These are phyloP conservation scores for Orius laevigatus DNA, from an alignment of 1,140 invertebrate genomes.

Conservation along the genomic window DNA sequence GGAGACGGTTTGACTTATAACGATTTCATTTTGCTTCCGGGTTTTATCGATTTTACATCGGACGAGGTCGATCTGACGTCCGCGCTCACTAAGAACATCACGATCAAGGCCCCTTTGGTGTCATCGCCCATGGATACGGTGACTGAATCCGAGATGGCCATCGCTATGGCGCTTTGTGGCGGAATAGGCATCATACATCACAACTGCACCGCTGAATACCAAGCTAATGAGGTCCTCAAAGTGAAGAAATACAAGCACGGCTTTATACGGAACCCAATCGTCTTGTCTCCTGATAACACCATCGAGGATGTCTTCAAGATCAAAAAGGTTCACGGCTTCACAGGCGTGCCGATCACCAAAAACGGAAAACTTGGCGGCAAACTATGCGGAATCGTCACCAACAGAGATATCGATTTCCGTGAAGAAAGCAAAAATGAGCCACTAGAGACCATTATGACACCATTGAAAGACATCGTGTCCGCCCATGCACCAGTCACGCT, in stretches of 20 bases:
- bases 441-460: slow-evolving; percentile 68
- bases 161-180: slow-evolving; percentile 69
- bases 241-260: slow-evolving; percentile 99
- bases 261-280: slow-evolving; percentile 91
- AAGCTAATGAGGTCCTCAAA: slow-evolving; percentile 92
- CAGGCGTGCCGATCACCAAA: slow-evolving; percentile 89
- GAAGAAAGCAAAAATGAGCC: slow-evolving; percentile 34
- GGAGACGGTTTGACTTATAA: slow-evolving; percentile 75
- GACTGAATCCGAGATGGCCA: slow-evolving; percentile 99
- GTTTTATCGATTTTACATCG: slow-evolving; percentile 81
- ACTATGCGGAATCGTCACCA: slow-evolving; percentile 93
- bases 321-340: slow-evolving; percentile 85
- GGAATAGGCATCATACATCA: slow-evolving; percentile 86
- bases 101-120: slow-evolving; percentile 80
- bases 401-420: slow-evolving; percentile 92
- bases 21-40: slow-evolving; percentile 93
- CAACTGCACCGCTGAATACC: slow-evolving; percentile 88
- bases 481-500: slow-evolving; percentile 77
- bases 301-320: slow-evolving; percentile 76
- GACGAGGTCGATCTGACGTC: slow-evolving; percentile 84
- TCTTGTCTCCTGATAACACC: slow-evolving; percentile 69
- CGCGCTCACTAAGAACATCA: slow-evolving; percentile 77
- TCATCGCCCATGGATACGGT: slow-evolving; percentile 99
- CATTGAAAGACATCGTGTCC: slow-evolving; percentile 70
- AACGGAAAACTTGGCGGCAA: slow-evolving; percentile 86